Evolutionary conservation across 2,888 invertebrate species (phyloP).

Genomic region (Amphipyra berbera): DNA sequence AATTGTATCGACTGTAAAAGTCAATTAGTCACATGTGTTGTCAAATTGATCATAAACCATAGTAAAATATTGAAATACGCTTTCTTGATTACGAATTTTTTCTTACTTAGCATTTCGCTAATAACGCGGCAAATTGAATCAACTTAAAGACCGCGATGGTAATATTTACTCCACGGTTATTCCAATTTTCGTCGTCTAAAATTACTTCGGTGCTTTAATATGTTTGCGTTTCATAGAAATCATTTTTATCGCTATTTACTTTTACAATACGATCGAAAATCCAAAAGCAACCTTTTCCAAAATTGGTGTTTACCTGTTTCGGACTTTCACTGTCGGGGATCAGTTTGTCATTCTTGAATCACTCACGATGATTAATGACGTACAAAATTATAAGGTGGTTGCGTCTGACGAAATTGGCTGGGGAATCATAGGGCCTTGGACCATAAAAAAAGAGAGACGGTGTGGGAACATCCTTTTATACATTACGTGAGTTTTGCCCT

Average conservation of each 20-base stretch:
- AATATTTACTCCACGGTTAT: constrained; percentile 29
- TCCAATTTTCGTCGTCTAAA: constrained; percentile 25
- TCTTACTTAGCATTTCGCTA: constrained; percentile 7
- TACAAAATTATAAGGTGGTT: constrained; percentile 84
- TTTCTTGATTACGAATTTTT: neutral
- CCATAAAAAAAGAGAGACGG: constrained; percentile 73
- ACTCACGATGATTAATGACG: constrained; percentile 80
- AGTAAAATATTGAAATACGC: neutral
- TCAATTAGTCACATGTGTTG: constrained; percentile 35
- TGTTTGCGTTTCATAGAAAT: constrained; percentile 20
- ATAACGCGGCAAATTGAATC: constrained; percentile 19
- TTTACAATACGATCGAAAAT: constrained; percentile 28
- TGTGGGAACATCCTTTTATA: constrained; percentile 83
- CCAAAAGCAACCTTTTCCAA: constrained; percentile 24
- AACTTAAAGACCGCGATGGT: constrained; percentile 11
- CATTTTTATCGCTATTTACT: constrained; percentile 14
- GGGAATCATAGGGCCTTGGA: constrained; percentile 69
- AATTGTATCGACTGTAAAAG: constrained; percentile 35
- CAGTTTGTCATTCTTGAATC: constrained; percentile 80
- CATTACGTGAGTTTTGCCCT: constrained; percentile 65
- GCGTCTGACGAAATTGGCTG: constrained; percentile 78
- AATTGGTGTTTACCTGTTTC: constrained; percentile 47
- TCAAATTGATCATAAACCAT: constrained; percentile 23
- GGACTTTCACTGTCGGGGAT: constrained; percentile 70
- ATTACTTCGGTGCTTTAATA: constrained; percentile 17